These are phyloP conservation scores for Hyperoplus lanceolatus DNA, from an alignment of 2,797 vertebrate species.

Conservation along the genomic window DNA sequence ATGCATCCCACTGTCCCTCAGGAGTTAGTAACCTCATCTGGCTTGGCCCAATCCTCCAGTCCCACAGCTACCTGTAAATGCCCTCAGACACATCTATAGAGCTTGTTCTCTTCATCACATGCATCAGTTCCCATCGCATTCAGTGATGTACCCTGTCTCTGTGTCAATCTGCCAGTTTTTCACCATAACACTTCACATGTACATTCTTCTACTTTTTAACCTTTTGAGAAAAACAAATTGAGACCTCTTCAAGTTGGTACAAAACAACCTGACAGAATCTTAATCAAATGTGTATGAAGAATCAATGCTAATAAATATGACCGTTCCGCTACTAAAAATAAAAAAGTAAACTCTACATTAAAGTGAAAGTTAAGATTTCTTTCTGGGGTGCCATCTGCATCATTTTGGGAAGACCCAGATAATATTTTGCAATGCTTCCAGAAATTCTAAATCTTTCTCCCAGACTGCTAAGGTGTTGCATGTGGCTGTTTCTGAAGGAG, in stretches of 20 bases:
- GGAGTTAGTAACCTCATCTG: conserved; percentile 24
- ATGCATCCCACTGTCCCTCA: conserved; percentile 7
- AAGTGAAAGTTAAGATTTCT: neutral
- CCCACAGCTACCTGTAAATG: conserved; percentile 18
- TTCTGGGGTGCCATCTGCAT: neutral
- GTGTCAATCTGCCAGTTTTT: neutral
- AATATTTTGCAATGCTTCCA: conserved; percentile 24
- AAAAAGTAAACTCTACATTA: neutral
- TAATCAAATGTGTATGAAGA: neutral
- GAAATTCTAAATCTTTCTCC: conserved; percentile 19
- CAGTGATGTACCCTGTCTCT: neutral
- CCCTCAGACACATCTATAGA: conserved; percentile 10
- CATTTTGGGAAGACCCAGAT: neutral
- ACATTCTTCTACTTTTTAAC: conserved; percentile 2
- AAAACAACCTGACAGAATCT: conserved; percentile 4
- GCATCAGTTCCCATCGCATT: neutral
- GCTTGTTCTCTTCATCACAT: conserved; percentile 9
- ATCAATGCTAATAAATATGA: neutral
- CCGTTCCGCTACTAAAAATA: neutral
- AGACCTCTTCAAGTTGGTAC: neutral
- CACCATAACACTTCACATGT: neutral
- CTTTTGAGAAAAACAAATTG: neutral
- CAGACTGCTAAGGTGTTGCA: conserved; percentile 46
- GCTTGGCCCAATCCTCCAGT: conserved; percentile 7
- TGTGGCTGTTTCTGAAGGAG: conserved; percentile 50